phyloP scores from a whole-genome alignment of 1,140 invertebrate genomes.

The Zaprionus ghesquierei region DNA sequence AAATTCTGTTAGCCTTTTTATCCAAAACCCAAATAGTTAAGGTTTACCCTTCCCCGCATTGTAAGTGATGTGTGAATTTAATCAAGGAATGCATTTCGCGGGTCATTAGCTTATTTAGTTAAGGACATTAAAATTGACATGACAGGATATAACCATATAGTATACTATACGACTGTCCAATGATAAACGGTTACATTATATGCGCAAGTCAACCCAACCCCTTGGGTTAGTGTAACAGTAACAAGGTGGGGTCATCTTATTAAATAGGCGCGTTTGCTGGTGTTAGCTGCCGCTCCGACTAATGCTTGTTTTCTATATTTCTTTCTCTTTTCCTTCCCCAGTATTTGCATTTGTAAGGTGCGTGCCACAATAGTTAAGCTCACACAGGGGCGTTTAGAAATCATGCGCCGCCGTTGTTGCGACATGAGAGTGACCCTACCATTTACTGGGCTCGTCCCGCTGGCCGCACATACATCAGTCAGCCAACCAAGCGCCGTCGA shows the following conservation, averaged over 20 bases:
- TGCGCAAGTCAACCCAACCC: slow-evolving; percentile 21
- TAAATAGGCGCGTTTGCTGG: slow-evolving; percentile 71
- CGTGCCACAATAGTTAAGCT: too few relatives aligned
- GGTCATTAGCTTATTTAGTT: slow-evolving; percentile 74
- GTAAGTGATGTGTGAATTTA: slow-evolving; percentile 45
- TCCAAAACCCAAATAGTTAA: not conserved
- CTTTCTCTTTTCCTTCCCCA: not conserved
- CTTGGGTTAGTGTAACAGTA: slow-evolving; percentile 8
- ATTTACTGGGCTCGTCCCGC: slow-evolving; percentile 29
- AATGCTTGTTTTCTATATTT: too few relatives aligned
- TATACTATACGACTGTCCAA: slow-evolving; percentile 41
- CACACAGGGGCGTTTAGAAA: slow-evolving; percentile 69
- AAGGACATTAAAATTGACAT: slow-evolving; percentile 41
- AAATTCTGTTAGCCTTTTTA: too few relatives aligned
- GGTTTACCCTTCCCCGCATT: not conserved
- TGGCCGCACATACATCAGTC: slow-evolving; percentile 22
- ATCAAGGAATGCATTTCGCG: slow-evolving; percentile 67
- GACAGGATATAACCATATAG: slow-evolving; percentile 54
- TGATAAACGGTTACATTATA: slow-evolving; percentile 55
- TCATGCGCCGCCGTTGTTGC: slow-evolving; percentile 70
- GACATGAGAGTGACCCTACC: slow-evolving; percentile 65
- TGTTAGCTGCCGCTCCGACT: slow-evolving; percentile 66
- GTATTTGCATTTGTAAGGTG: slow-evolving; percentile 74
- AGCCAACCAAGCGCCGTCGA: slow-evolving; percentile 60
- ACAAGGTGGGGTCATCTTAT: slow-evolving; percentile 70